These are phyloP conservation scores for Conus betulinus DNA, from an alignment of 1,140 invertebrate species.

Conservation along the genomic window DNA sequence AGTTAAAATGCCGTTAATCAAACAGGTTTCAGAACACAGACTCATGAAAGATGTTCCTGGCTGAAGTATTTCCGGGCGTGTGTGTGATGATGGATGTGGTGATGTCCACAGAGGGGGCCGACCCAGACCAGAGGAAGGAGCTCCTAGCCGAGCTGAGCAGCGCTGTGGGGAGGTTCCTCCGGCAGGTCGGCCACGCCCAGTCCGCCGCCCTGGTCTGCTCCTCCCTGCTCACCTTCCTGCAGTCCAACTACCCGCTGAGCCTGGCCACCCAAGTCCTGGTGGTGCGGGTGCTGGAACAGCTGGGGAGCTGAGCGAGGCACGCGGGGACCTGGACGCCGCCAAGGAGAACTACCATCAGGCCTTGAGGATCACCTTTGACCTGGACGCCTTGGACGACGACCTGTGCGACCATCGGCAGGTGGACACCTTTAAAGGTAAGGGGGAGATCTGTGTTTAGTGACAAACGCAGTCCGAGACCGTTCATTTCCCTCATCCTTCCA, in stretches of 20 bases:
- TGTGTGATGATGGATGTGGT: too few species aligned
- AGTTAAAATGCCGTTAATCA: too few species aligned
- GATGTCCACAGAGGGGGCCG: conserved; percentile 5
- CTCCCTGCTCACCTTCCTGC: conserved; percentile 2
- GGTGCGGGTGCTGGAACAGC: conserved; percentile 54
- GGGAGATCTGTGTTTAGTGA: background rate
- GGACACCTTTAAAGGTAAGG: conserved; percentile 58
- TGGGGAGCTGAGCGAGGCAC: conserved; percentile 53
- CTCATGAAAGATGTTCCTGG: too few species aligned
- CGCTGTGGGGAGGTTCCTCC: conserved; percentile 39
- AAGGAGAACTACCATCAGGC: conserved; percentile 59
- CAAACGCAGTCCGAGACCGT: background rate
- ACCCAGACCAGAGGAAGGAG: background rate
- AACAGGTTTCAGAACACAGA: too few species aligned
- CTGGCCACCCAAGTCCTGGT: conserved; percentile 49
- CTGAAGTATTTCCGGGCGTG: too few species aligned
- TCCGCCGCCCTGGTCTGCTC: too few species aligned
- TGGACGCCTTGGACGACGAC: conserved; percentile 49
- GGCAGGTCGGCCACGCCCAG: conserved; percentile 7
- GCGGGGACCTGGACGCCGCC: conserved; percentile 44
- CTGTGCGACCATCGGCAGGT: conserved; percentile 42
- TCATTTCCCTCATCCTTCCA: background rate
- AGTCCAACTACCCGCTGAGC: conserved; percentile 56
- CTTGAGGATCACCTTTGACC: conserved; percentile 55
- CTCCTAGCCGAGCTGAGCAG: conserved; percentile 33